A percentile compares a stretch with the other conserved stretches of the same genome.
Evolutionary conservation across 2,113 vertebrate genomes (phyloP).

Genomic region (Eulemur macaco): DNA sequence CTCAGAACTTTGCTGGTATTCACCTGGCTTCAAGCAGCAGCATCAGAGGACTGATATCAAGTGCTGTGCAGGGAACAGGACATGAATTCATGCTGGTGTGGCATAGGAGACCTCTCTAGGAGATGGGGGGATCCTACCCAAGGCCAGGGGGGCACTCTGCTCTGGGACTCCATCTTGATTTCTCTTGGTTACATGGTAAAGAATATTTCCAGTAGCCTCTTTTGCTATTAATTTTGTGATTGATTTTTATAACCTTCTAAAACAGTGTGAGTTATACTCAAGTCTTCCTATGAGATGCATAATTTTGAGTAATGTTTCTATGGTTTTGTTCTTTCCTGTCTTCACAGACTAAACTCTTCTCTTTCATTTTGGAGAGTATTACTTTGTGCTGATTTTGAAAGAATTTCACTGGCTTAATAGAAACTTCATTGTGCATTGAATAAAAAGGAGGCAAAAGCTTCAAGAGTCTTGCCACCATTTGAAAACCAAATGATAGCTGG

Average conservation of each 20-base stretch:
- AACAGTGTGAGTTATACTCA: not conserved
- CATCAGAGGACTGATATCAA: not conserved
- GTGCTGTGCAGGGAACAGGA: accelerated
- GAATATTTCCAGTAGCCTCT: not conserved
- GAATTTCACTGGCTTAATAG: not conserved
- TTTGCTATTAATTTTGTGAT: not conserved
- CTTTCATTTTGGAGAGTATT: not conserved
- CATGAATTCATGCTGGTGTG: accelerated
- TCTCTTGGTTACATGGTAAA: not conserved
- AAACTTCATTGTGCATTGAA: not conserved
- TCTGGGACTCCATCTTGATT: not conserved
- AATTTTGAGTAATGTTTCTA: not conserved
- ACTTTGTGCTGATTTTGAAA: not conserved
- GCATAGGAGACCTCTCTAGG: not conserved
- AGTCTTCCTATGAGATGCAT: not conserved
- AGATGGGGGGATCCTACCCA: not conserved
- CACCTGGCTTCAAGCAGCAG: too few relatives aligned
- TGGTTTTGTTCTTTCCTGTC: not conserved
- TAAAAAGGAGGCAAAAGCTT: not conserved
- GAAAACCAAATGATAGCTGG: not conserved
- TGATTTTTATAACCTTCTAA: not conserved
- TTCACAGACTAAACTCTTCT: not conserved
- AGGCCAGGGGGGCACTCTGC: accelerated
- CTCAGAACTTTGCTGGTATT: not conserved
- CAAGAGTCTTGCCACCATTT: not conserved